Evolutionary conservation across 2,113 vertebrate genomes (phyloP), one percentile per base, ranked within the genome.

Genomic region (Cygnus buccinator): DNA sequence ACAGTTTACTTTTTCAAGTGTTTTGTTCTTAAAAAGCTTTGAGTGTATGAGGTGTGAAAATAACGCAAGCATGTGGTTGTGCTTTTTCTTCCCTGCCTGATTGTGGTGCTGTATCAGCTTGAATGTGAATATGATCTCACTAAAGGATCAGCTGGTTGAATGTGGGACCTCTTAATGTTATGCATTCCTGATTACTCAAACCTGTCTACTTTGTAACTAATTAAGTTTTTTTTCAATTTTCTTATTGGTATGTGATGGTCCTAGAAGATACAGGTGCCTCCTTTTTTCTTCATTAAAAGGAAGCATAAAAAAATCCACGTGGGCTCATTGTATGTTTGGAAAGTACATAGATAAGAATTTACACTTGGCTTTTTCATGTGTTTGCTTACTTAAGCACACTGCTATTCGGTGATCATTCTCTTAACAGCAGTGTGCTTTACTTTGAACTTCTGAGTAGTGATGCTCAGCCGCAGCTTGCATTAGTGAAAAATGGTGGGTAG

Each of bases 401-500:
- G 6, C 66, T 68, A 28, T 90, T 94, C 76, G 22, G 68, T 73
- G 35, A 90, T 76, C 29, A 78, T 84, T 85, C 66, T 76, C 35
- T 41, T 75, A 84, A 52, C 67, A 76, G 48, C 54, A 46, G 2
- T 37, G 52, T 96, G 84, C 79, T 61, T 92, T 14, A 43, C 84
- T 91, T 68, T 73, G 41, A 86, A 50, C 44, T 65, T 83, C 68
- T 84, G 70, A 90, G 39, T 21, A 17, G 67, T 89, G 48, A 92
- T 90, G 91, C 83, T 94, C 90, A 91, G 87, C 90, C 95, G 84
- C 43, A 63, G 65, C 68, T 90, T 94, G 66, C 67, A 79, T 88
- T 50, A 74, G 80, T 94, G 90, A 92, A 84, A 74, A 92, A 78
- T 81, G 85, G 90, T 29, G n/a, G 97, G 90, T 97, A 95, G 63